Evolutionary conservation across 2,797 vertebrate species (phyloP).

Genomic region (Pipistrellus pipistrellus): DNA sequence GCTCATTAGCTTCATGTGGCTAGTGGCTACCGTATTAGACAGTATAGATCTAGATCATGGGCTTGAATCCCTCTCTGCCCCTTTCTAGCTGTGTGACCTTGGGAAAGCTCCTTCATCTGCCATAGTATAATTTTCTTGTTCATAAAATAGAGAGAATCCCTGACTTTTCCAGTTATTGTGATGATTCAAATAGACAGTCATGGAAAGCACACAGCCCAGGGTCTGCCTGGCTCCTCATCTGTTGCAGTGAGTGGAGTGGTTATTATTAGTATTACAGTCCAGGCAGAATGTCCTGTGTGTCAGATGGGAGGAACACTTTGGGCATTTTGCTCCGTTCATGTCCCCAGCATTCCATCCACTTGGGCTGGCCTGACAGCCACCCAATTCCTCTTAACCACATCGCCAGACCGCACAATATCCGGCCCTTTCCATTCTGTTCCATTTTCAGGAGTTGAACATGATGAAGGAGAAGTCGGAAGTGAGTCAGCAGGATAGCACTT

Average conservation of each 20-base stretch:
- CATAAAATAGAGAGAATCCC: constrained; percentile 47
- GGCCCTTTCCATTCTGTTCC: constrained; percentile 76
- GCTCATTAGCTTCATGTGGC: background rate
- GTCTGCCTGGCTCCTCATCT: constrained; percentile 47
- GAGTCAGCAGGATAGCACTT: constrained; percentile 85
- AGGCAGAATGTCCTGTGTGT: constrained; percentile 50
- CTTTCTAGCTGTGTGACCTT: constrained; percentile 45
- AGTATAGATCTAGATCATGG: constrained; percentile 15
- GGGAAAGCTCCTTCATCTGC: constrained; percentile 19
- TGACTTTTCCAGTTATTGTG: constrained; percentile 42
- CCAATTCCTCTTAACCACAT: constrained; percentile 59
- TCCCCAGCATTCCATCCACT: constrained; percentile 35
- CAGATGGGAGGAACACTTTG: constrained; percentile 57
- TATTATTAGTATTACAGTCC: constrained; percentile 69
- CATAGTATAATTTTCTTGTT: constrained; percentile 14
- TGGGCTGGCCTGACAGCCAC: background rate
- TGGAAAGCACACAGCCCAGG: constrained; percentile 7
- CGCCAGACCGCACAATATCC: constrained; percentile 75
- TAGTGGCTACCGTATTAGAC: background rate
- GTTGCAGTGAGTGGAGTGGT: constrained; percentile 6
- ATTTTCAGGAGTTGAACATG: constrained; percentile 81
- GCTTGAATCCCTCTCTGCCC: constrained; percentile 21
- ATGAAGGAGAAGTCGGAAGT: constrained; percentile 84
- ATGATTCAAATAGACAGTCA: constrained; percentile 58
- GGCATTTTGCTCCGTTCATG: background rate